These are phyloP conservation scores for Choloepus didactylus DNA, from an alignment of 2,797 vertebrate genomes.

Conservation along the genomic window DNA sequence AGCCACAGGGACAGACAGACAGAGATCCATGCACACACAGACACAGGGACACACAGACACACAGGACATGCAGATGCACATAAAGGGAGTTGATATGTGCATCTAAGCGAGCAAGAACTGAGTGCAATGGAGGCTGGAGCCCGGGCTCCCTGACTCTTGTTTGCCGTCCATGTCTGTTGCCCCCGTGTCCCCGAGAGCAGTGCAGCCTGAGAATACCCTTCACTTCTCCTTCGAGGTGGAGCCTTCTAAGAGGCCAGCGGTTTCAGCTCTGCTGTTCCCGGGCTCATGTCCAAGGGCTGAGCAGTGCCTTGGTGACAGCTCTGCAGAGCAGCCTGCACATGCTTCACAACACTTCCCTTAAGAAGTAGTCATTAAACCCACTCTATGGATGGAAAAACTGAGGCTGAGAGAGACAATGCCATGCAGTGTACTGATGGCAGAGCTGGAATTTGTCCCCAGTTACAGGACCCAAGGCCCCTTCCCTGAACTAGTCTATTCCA, in stretches of 20 bases:
- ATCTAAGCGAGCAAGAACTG: too few relatives aligned
- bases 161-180: neutral
- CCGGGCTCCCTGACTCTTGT: neutral
- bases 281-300: neutral
- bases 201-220: neutral
- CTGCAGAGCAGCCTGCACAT: too few relatives aligned
- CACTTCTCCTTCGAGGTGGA: neutral
- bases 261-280: neutral
- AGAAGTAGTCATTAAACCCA: neutral
- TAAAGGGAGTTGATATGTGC: neutral
- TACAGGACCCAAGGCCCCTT: neutral
- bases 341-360: neutral
- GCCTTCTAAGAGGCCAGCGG: neutral
- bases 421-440: neutral
- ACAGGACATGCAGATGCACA: neutral
- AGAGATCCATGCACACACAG: too few relatives aligned
- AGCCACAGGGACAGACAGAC: too few relatives aligned
- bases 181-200: fast-evolving
- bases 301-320: neutral
- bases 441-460: neutral
- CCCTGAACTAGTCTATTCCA: neutral
- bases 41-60: too few relatives aligned
- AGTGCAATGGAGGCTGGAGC: neutral
- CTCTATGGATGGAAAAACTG: neutral
- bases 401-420: neutral